These are phyloP conservation scores for Lontra canadensis DNA, from an alignment of 2,113 vertebrate genomes.

Conservation along the genomic window DNA sequence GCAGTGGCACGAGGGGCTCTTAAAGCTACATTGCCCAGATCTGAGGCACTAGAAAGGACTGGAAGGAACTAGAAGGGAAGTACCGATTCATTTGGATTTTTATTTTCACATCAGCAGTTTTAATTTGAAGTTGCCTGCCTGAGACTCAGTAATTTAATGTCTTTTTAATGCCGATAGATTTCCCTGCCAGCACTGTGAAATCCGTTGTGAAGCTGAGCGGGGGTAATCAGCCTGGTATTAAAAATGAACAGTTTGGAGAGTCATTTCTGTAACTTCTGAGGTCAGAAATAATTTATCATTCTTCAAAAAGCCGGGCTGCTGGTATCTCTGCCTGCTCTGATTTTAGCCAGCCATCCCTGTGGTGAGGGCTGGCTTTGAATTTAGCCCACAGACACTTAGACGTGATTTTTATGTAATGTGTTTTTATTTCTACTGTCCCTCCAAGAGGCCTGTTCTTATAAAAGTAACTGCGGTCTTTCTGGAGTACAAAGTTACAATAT, in stretches of 20 bases:
- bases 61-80: not conserved
- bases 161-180: not conserved
- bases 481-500: not conserved
- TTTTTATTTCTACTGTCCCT: not conserved
- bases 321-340: not conserved
- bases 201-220: not conserved
- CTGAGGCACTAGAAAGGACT: not conserved
- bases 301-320: not conserved
- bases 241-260: constrained; percentile 51
- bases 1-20: not conserved
- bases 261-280: constrained; percentile 38
- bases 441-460: not conserved
- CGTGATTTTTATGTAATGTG: not conserved
- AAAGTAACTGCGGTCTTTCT: not conserved
- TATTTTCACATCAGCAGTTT: constrained; percentile 44
- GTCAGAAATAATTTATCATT: constrained; percentile 36
- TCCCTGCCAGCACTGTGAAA: constrained; percentile 24
- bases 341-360: not conserved
- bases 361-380: not conserved
- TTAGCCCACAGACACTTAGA: not conserved
- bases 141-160: constrained; percentile 45
- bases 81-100: not conserved
- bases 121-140: constrained; percentile 41
- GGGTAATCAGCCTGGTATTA: constrained; percentile 41
- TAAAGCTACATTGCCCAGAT: not conserved